These are phyloP conservation scores for Drosophila putrida DNA, from an alignment of 2,888 invertebrate species.

Conservation along the genomic window DNA sequence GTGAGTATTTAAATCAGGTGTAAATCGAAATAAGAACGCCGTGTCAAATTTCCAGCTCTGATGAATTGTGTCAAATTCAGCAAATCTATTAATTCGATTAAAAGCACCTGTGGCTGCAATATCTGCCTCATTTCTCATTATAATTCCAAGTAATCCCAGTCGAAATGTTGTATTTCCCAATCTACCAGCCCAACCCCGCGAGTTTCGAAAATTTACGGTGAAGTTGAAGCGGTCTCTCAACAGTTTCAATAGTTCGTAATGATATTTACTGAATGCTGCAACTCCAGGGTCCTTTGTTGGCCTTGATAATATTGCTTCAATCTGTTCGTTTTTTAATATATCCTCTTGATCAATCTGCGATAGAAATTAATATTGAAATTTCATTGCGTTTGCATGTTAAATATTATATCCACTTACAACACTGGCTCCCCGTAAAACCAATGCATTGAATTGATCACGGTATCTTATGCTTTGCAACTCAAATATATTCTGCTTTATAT, in stretches of 20 bases:
- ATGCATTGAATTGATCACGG: slow-evolving; percentile 75
- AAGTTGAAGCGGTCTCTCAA: slow-evolving; percentile 82
- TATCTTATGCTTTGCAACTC: slow-evolving; percentile 70
- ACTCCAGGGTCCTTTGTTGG: slow-evolving; percentile 76
- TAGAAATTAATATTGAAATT: background rate
- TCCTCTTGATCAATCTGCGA: slow-evolving; percentile 82
- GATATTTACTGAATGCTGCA: slow-evolving; percentile 82
- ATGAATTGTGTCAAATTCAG: slow-evolving; percentile 83
- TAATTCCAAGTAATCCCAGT: slow-evolving; percentile 81
- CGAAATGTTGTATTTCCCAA: slow-evolving; percentile 80
- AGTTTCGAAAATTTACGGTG: slow-evolving; percentile 80
- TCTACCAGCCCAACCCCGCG: slow-evolving; percentile 84
- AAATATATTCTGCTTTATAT: slow-evolving; percentile 50
- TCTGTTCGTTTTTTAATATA: slow-evolving; percentile 73
- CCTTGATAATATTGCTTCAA: slow-evolving; percentile 66
- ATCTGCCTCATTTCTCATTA: slow-evolving; percentile 83
- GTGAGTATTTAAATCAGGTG: slow-evolving; percentile 76
- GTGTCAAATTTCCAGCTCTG: slow-evolving; percentile 84
- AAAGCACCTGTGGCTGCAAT: slow-evolving; percentile 83
- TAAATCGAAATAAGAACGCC: slow-evolving; percentile 83
- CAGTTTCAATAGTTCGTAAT: slow-evolving; percentile 73
- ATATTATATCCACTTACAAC: slow-evolving; percentile 71
- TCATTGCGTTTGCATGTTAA: no score
- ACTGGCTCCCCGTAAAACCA: slow-evolving; percentile 78
- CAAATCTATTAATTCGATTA: slow-evolving; percentile 82